phyloP scores from a whole-genome alignment of 2,888 invertebrate genomes.

The Chrysolina oricalcia region DNA sequence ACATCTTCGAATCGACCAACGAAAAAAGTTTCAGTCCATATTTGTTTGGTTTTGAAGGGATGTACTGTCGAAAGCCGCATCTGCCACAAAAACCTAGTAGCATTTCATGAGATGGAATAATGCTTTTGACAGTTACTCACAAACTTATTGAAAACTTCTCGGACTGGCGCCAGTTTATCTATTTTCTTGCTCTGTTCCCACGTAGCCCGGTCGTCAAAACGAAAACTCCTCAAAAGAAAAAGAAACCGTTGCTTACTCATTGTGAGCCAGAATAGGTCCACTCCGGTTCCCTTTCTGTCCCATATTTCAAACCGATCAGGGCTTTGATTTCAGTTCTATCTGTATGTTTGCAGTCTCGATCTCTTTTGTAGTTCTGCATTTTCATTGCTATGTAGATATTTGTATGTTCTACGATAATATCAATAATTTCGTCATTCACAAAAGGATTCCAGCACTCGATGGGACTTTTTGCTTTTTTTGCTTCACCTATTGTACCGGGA shows the following conservation, averaged over 20 bases:
- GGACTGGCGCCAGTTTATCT: conserved; percentile 57
- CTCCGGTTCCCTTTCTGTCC: conserved; percentile 56
- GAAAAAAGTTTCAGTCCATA: too few relatives aligned
- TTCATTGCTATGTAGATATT: neutral
- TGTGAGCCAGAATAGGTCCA: conserved; percentile 58
- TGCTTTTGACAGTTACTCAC: conserved; percentile 8
- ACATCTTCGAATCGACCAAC: too few relatives aligned
- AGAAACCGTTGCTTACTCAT: conserved; percentile 57
- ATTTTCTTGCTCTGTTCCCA: conserved; percentile 11
- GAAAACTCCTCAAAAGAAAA: conserved; percentile 52
- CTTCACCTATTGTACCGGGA: neutral
- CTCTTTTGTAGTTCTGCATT: too few relatives aligned
- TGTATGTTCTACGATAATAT: too few relatives aligned
- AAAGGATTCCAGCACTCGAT: conserved; percentile 5
- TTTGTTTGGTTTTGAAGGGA: neutral
- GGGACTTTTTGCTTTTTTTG: conserved; percentile 6
- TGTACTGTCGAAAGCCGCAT: neutral
- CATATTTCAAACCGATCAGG: too few relatives aligned
- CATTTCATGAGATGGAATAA: conserved; percentile 17
- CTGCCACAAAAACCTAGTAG: conserved; percentile 24
- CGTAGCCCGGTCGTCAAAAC: conserved; percentile 54
- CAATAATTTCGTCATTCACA: neutral
- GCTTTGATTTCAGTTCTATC: too few relatives aligned
- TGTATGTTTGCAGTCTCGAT: too few relatives aligned
- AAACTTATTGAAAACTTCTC: conserved; percentile 52